Conservation (phyloP, 92 coral and sea anemone species). For the Micromussa lordhowensis region DNA sequence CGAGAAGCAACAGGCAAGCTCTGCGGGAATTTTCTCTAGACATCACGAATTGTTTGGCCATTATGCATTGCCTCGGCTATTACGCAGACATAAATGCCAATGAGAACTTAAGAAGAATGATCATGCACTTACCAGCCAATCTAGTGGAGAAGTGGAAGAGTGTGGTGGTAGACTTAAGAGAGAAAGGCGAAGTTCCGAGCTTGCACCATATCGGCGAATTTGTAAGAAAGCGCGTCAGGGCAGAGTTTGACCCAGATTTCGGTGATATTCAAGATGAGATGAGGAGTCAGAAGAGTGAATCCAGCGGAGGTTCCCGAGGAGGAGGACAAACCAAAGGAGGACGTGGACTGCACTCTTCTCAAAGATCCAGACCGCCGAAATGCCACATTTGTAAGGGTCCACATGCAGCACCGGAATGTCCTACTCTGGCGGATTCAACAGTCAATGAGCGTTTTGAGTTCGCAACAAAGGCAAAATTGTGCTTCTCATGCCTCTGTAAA, state of each 20-base stretch:
- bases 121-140: no score
- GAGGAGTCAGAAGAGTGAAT: background rate
- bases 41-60: constrained; percentile 47
- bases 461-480: background rate
- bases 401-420: constrained; percentile 52
- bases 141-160: constrained; percentile 32
- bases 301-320: no score
- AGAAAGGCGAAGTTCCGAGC: no score
- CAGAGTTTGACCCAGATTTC: constrained; percentile 60
- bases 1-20: constrained; percentile 27
- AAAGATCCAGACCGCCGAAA: constrained; percentile 17
- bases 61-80: constrained; percentile 41
- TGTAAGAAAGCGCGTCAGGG: constrained; percentile 42
- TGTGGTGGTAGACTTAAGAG: constrained; percentile 13
- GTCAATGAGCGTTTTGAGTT: constrained; percentile 29
- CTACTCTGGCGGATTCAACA: constrained; percentile 16
- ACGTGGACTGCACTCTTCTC: constrained; percentile 8
- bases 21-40: constrained; percentile 56
- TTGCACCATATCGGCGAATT: no score
- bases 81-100: constrained; percentile 62
- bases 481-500: constrained; percentile 19
- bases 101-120: constrained; percentile 43
- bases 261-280: constrained; percentile 43
- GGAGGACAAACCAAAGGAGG: no score
- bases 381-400: constrained; percentile 41